Conservation (phyloP, 2,113 vertebrate species). For the Leptodactylus fuscus region DNA sequence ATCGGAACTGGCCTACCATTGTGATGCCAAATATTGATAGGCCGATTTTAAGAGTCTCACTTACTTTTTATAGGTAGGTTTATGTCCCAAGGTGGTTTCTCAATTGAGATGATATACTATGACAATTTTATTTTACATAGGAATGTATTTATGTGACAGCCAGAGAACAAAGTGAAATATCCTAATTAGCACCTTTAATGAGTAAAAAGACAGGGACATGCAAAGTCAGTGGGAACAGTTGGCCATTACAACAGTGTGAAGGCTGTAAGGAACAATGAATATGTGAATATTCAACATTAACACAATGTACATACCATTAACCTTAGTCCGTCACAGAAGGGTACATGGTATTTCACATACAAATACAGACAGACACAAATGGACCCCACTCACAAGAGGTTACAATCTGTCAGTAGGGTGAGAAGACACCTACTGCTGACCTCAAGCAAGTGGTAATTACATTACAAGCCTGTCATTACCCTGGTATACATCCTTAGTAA, state of each 20-base stretch:
- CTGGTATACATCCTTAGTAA: background rate
- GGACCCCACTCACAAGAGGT: background rate
- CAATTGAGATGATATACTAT: too few species aligned
- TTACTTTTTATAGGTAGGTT: too few species aligned
- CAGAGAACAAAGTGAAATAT: background rate
- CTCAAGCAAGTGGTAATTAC: slow-evolving; percentile 25
- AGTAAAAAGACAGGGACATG: too few species aligned
- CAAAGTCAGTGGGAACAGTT: background rate
- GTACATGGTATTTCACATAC: slow-evolving; percentile 27
- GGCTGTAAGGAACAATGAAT: background rate
- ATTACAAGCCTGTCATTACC: slow-evolving; percentile 36
- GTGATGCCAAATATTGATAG: too few species aligned
- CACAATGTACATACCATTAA: too few species aligned
- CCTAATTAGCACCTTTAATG: background rate
- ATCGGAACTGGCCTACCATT: too few species aligned
- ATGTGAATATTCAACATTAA: background rate
- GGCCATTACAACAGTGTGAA: background rate
- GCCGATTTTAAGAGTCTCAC: too few species aligned
- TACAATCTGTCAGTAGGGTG: slow-evolving; percentile 15
- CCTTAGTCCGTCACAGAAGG: background rate
- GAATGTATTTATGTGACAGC: too few species aligned
- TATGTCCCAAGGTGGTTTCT: too few species aligned
- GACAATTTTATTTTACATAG: too few species aligned
- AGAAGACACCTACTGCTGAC: slow-evolving; percentile 8
- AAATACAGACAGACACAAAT: slow-evolving; percentile 38